Evolutionary conservation across 1,140 invertebrate species (phyloP).

Genomic region (Bilobella aurantiaca): DNA sequence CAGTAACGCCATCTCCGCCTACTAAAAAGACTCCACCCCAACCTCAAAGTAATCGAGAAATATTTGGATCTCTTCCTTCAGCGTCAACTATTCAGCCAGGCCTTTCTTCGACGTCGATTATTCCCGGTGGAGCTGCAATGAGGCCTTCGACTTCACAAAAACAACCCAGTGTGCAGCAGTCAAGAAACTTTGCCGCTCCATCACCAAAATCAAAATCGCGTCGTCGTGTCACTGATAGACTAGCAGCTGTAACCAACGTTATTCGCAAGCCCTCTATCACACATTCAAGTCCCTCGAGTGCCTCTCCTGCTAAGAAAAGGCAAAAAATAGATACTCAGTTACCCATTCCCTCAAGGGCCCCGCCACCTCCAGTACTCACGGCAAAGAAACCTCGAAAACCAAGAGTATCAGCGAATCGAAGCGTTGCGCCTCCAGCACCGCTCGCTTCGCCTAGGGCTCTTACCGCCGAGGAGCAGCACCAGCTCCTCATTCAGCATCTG

Average conservation of each 20-base stretch:
- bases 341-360: neutral
- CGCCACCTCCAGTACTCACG: neutral
- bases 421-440: neutral
- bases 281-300: neutral
- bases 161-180: neutral
- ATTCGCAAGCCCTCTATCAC: neutral
- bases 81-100: neutral
- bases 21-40: neutral
- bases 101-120: neutral
- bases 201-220: neutral
- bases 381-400: neutral
- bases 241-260: neutral
- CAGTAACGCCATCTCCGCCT: too few species aligned
- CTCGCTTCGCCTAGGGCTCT: neutral
- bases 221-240: neutral
- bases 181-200: neutral
- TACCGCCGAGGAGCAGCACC: neutral
- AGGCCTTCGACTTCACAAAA: neutral
- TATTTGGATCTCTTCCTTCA: neutral
- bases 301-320: neutral
- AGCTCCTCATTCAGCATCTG: constrained; percentile 7
- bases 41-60: neutral
- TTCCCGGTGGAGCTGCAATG: neutral
- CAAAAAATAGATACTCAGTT: too few species aligned
- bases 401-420: neutral